Conservation (phyloP, 2,797 vertebrate genomes). For the Megaceryle alcyon region DNA sequence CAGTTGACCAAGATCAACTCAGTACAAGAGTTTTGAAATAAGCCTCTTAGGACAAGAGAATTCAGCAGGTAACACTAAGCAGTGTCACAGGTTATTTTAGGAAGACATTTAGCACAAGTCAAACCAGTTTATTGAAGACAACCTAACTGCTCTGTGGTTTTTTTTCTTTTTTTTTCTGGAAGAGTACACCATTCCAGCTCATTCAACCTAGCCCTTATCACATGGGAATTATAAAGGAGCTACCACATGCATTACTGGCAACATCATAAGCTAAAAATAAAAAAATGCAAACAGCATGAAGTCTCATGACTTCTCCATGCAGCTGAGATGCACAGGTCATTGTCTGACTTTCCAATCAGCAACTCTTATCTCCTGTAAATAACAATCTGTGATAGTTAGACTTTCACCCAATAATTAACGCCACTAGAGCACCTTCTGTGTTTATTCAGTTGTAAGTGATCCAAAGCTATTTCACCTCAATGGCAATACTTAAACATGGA, state of each 20-base stretch:
- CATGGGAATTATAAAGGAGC: not conserved
- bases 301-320: not conserved
- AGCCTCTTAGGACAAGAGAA: not conserved
- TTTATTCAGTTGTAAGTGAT: not conserved
- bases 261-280: not conserved
- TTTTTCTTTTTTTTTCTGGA: rapidly evolving
- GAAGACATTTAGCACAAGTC: not conserved
- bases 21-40: not conserved
- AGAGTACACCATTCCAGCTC: not conserved
- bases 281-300: not conserved
- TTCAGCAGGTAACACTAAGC: not conserved
- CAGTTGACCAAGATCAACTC: not conserved
- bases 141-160: not conserved
- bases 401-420: not conserved
- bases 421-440: not conserved
- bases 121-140: not conserved
- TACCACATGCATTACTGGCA: not conserved
- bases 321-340: not conserved
- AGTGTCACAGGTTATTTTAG: not conserved
- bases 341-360: not conserved
- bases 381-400: not conserved
- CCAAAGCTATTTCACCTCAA: not conserved
- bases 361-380: not conserved
- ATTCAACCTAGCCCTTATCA: not conserved
- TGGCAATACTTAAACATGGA: not conserved